phyloP scores from a whole-genome alignment of 2,113 vertebrate species.

The Promerops cafer region DNA sequence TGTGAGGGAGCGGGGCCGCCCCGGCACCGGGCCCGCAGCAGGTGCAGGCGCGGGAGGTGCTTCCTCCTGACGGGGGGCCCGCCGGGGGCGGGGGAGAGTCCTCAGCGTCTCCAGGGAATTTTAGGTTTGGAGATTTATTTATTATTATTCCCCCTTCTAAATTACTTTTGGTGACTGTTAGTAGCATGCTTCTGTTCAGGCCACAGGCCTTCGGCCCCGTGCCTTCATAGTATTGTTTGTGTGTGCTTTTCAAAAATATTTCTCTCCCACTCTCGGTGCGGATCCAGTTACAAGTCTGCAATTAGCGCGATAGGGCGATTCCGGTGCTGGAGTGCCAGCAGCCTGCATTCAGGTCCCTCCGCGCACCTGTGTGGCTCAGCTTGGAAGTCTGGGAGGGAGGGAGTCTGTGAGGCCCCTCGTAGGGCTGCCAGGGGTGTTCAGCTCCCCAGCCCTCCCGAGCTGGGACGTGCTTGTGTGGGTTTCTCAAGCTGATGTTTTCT shows the following conservation, averaged over 20 bases:
- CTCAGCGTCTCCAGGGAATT: background rate
- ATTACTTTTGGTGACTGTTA: background rate
- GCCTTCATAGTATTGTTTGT: background rate
- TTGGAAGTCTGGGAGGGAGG: background rate
- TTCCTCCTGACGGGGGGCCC: background rate
- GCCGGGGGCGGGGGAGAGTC: background rate
- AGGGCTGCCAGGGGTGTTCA: background rate
- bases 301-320: background rate
- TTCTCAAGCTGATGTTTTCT: background rate
- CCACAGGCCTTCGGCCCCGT: background rate
- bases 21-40: background rate
- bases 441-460: background rate
- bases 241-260: background rate
- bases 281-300: background rate
- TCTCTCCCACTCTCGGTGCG: background rate
- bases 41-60: background rate
- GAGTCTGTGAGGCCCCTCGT: background rate
- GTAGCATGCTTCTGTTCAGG: background rate
- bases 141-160: background rate
- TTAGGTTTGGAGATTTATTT: too few species aligned
- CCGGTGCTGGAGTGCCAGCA: background rate
- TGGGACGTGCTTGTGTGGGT: rapidly evolving
- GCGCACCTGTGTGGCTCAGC: background rate
- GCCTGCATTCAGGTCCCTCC: background rate
- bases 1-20: background rate